phyloP scores from a whole-genome alignment of 2,888 invertebrate species.

The Cryptus armator region DNA sequence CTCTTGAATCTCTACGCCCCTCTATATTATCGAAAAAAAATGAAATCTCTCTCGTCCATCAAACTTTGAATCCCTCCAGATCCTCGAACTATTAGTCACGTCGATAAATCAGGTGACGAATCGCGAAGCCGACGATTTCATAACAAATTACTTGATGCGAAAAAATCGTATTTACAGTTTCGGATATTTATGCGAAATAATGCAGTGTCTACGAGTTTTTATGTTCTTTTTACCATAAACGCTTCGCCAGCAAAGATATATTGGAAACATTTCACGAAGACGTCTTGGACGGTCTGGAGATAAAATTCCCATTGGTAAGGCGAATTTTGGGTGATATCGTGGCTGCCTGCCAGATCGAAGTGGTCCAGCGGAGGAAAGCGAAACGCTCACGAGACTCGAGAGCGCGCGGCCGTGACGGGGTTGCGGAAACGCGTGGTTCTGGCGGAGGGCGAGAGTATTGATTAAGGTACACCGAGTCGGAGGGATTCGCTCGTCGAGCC shows the following conservation, averaged over 20 bases:
- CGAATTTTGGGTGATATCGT: conserved; percentile 24
- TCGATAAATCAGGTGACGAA: neutral
- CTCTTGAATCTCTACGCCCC: neutral
- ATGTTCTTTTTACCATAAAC: too few species aligned
- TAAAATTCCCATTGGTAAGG: conserved; percentile 44
- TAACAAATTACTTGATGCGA: neutral
- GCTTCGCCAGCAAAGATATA: neutral
- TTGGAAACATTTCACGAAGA: neutral
- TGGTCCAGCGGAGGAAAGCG: conserved; percentile 60
- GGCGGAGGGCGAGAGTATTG: conserved; percentile 78
- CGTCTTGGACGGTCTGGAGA: conserved; percentile 6
- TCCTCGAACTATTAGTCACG: neutral
- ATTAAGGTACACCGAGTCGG: conserved; percentile 77
- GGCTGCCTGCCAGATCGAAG: conserved; percentile 58
- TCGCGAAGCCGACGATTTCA: neutral
- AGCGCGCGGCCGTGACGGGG: conserved; percentile 67
- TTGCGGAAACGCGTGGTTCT: conserved; percentile 61
- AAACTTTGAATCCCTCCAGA: neutral
- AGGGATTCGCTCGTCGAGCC: conserved; percentile 75
- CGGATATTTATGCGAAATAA: too few species aligned
- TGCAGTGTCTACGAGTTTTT: too few species aligned
- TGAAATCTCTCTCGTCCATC: neutral
- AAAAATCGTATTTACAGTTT: neutral
- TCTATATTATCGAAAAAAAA: neutral
- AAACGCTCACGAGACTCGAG: conserved; percentile 39